Conservation (phyloP, 2,888 invertebrate genomes). For the Pomacea canaliculata region DNA sequence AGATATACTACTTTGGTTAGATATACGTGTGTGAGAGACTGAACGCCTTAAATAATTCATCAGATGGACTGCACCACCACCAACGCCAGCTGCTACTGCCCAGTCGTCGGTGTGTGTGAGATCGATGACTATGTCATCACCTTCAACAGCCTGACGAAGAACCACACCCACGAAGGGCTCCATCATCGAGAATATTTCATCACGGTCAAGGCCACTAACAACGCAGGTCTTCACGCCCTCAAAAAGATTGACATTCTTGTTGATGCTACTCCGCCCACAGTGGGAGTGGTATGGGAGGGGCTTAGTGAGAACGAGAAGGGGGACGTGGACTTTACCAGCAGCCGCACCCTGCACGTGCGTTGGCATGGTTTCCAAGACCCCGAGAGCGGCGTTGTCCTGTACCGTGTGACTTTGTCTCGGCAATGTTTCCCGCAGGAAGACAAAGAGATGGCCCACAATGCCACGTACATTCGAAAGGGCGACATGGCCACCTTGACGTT, state of each 20-base stretch:
- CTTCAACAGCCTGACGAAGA: slow-evolving; percentile 33
- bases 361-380: slow-evolving; percentile 45
- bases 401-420: slow-evolving; percentile 28
- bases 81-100: slow-evolving; percentile 41
- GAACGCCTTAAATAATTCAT: neutral
- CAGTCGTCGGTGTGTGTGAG: slow-evolving; percentile 41
- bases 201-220: slow-evolving; percentile 44
- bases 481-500: slow-evolving; percentile 2
- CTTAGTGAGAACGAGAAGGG: slow-evolving; percentile 12
- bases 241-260: slow-evolving; percentile 44
- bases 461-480: slow-evolving; percentile 17
- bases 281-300: slow-evolving; percentile 48
- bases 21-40: too few species aligned
- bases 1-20: too few species aligned
- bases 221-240: slow-evolving; percentile 37
- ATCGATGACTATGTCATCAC: slow-evolving; percentile 30
- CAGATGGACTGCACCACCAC: slow-evolving; percentile 19
- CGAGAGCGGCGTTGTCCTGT: slow-evolving; percentile 41
- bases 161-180: slow-evolving; percentile 35
- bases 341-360: slow-evolving; percentile 23
- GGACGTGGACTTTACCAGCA: slow-evolving; percentile 43
- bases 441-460: slow-evolving; percentile 8
- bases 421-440: slow-evolving; percentile 28
- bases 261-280: slow-evolving; percentile 48
- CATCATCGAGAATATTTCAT: slow-evolving; percentile 52